Conservation (phyloP, 2,113 vertebrate species). For the Phrynosoma blainvillii region DNA sequence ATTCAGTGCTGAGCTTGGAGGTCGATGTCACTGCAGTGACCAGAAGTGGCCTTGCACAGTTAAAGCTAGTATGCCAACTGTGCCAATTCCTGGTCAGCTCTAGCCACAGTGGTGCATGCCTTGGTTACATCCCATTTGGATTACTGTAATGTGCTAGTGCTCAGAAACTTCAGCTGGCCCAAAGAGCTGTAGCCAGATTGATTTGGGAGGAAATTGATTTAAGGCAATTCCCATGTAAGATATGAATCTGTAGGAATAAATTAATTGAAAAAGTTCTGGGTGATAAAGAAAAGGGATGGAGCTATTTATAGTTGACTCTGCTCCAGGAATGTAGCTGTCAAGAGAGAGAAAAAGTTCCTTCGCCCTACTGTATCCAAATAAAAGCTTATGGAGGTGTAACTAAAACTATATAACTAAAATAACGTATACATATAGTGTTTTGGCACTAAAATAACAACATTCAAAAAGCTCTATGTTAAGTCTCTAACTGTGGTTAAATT, state of each 20-base stretch:
- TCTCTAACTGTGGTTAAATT: conserved; percentile 13
- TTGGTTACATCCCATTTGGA: too few relatives aligned
- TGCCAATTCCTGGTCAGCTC: too few relatives aligned
- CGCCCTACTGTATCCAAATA: not conserved
- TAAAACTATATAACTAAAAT: not conserved
- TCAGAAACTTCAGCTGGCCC: too few relatives aligned
- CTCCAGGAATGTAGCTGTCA: not conserved
- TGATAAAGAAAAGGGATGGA: not conserved
- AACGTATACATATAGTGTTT: conserved; percentile 16
- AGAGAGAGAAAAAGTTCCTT: not conserved
- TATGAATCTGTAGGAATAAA: not conserved
- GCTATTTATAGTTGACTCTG: not conserved
- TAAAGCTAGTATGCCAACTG: too few relatives aligned
- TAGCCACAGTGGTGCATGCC: too few relatives aligned
- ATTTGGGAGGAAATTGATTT: not conserved
- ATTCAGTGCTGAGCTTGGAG: too few relatives aligned
- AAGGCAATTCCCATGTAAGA: not conserved
- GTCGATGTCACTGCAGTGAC: too few relatives aligned
- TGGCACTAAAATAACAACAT: conserved; percentile 17
- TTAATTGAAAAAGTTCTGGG: not conserved
- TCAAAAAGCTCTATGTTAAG: conserved; percentile 32
- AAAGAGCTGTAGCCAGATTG: too few relatives aligned
- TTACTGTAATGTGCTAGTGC: too few relatives aligned
- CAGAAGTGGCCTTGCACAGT: too few relatives aligned
- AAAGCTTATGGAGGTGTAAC: not conserved